Base-by-base conservation (phyloP, 2,113 vertebrate genomes). In the Acinonyx jubatus region DNA sequence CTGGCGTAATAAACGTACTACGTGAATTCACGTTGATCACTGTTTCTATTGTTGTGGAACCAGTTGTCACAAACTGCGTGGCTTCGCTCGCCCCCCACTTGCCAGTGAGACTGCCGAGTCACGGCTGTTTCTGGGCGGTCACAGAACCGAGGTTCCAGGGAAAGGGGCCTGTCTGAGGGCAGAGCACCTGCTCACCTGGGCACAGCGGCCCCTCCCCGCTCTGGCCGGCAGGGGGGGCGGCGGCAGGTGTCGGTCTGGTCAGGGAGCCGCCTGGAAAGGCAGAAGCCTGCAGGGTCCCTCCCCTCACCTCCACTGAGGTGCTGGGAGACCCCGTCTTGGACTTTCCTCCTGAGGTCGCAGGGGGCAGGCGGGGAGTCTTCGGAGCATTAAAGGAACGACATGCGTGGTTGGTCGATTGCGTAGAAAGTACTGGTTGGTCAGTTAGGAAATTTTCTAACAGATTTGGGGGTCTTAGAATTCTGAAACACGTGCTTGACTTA, bases 241-340 rank as follows among this genome's bases (percentile, higher is more conserved):
- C 9, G 21, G n/a, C 69, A 38, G 69, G n/a, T 19, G n/a, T 38
- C n/a, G 5, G 69, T 38, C 69, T 38, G 69, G n/a, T 71, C 9
- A 4, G 69, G 69, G 50, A 50, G 50, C 33, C 33, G 16, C 69
- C 7, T 2, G 52, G 36, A 50, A 38, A 73, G n/a, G 86, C 8
- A 19, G 7, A 16, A 45, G 57, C 36, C 63, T 15, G 63, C 21
- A 2, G 38, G 5, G 13, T 16, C 73, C 13, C 38, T 27, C 38
- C 7, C 38, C 38, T 4, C 38, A 13, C 6, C 38, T 57, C 65
- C 61, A 29, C n/a, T 0, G 0, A 38, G n/a, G 3, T 27, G 14
- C 7, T 13, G 14, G 88, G 31, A 15, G 23, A 14, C 36, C 41
- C 57, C 4, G 19, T 55, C 50, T 45, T 15, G 6, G 14, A 45